A percentile compares a stretch with the other conserved stretches of the same genome.
Evolutionary conservation across 1,140 invertebrate genomes (phyloP).

Genomic region (Brachionus rubens): DNA sequence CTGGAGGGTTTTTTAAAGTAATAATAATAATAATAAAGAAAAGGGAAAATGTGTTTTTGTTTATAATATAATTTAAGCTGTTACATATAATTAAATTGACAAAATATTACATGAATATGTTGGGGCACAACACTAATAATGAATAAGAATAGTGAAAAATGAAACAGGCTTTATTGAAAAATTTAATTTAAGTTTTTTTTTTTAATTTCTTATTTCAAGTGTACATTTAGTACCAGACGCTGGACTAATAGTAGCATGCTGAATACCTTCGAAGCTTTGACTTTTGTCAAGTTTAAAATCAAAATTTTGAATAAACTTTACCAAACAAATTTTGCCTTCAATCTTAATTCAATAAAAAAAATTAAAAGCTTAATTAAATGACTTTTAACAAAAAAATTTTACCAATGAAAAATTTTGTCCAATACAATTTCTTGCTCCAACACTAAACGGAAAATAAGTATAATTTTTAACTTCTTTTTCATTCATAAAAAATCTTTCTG

Average conservation of each 20-base stretch:
- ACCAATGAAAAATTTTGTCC: conserved; percentile 37
- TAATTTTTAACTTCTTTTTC: conserved; percentile 19
- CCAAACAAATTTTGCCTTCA: conserved; percentile 22
- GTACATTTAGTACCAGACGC: neutral
- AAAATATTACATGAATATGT: too few relatives aligned
- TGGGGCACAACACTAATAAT: too few relatives aligned
- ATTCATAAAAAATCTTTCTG: conserved; percentile 8
- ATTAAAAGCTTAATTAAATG: neutral
- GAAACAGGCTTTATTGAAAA: too few relatives aligned
- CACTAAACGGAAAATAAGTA: conserved; percentile 35
- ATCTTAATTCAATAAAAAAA: neutral
- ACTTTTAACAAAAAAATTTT: neutral
- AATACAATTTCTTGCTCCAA: conserved; percentile 24
- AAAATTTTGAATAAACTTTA: conserved; percentile 31
- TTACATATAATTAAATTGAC: too few relatives aligned
- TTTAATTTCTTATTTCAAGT: conserved; percentile 7
- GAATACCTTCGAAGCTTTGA: conserved; percentile 29
- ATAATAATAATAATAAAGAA: too few relatives aligned
- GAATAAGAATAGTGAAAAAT: too few relatives aligned
- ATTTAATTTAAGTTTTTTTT: neutral
- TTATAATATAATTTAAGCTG: too few relatives aligned
- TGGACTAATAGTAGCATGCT: conserved; percentile 31
- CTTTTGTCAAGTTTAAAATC: conserved; percentile 32
- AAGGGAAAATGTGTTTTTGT: too few relatives aligned
- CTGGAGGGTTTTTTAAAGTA: too few relatives aligned